Evolutionary conservation across 2,797 vertebrate genomes (phyloP).

Genomic region (Heteromormyrus szaboi): DNA sequence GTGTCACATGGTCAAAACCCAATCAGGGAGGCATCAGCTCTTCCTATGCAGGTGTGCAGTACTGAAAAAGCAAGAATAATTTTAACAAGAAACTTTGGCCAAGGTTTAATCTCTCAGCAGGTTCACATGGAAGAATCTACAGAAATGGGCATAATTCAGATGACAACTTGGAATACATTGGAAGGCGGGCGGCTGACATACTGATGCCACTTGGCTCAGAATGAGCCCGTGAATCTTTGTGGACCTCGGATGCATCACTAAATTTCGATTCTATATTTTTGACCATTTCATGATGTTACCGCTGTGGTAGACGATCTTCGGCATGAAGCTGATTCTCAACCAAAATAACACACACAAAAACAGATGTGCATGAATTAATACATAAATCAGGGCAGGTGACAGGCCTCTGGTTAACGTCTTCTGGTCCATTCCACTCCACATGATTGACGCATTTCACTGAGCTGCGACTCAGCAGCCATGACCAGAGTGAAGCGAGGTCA

Average conservation of each 20-base stretch:
- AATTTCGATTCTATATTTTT: neutral
- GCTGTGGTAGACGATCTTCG: neutral
- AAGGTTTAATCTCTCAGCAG: slow-evolving; percentile 5
- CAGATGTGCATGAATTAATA: neutral
- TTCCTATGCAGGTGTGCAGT: neutral
- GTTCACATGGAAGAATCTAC: neutral
- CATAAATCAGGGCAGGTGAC: neutral
- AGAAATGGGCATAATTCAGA: neutral
- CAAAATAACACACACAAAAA: neutral
- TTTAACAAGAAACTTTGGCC: neutral
- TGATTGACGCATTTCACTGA: neutral
- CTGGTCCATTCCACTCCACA: neutral
- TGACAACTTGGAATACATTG: neutral
- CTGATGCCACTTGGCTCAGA: neutral
- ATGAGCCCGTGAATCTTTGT: neutral
- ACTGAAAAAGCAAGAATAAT: neutral
- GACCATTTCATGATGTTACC: neutral
- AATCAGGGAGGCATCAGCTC: neutral
- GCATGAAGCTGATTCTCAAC: neutral
- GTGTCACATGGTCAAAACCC: neutral
- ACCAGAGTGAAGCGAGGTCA: neutral
- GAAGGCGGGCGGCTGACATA: neutral
- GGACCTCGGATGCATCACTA: neutral
- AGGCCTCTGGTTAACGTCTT: neutral
- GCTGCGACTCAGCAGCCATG: neutral